A percentile compares a stretch with the other conserved stretches of the same genome.
phyloP scores from a whole-genome alignment of 1,140 invertebrate genomes.

The Trialeurodes vaporariorum region DNA sequence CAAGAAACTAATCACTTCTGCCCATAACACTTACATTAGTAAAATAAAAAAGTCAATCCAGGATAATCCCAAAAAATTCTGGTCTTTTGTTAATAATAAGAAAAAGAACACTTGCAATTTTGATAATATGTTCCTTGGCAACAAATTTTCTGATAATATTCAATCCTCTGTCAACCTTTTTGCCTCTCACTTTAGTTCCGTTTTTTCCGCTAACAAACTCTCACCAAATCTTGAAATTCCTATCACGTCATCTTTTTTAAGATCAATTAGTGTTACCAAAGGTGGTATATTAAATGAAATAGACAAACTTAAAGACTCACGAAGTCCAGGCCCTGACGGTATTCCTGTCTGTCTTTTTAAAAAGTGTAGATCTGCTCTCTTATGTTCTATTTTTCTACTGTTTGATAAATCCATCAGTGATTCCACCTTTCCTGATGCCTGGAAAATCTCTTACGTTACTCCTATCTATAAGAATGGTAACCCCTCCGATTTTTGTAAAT shows the following conservation, averaged over 20 bases:
- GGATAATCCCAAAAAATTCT: too few relatives aligned
- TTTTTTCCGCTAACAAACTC: not conserved
- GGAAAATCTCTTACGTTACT: slow-evolving; percentile 17
- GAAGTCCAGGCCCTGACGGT: not conserved
- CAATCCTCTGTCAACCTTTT: not conserved
- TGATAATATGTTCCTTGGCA: not conserved
- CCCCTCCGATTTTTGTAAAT: slow-evolving; percentile 15
- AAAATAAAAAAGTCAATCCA: too few relatives aligned
- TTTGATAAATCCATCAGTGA: not conserved
- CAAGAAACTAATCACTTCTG: too few relatives aligned
- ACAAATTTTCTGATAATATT: not conserved
- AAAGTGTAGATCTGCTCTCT: not conserved
- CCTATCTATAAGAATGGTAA: slow-evolving; percentile 18
- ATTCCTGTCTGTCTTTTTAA: not conserved
- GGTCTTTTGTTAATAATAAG: slow-evolving; percentile 8
- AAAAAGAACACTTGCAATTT: slow-evolving; percentile 3
- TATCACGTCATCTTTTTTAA: not conserved
- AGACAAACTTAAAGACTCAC: not conserved
- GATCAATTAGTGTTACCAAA: not conserved
- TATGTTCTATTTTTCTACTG: not conserved
- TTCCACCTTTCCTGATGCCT: not conserved
- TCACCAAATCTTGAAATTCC: not conserved
- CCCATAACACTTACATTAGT: too few relatives aligned
- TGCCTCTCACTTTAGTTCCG: slow-evolving; percentile 1
- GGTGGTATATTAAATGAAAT: not conserved